These are phyloP conservation scores for rabbit (Oryctolagus cuniculus) DNA, from an alignment of 2,113 vertebrate genomes.

Conservation along the genomic window mOryCun1.1 NC_091433.1:11117501-11118000, in stretches of 20 bases:
- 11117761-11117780: not conserved
- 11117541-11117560: not conserved
- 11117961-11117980: not conserved
- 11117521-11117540: too few species aligned
- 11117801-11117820: not conserved
- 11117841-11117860: not conserved
- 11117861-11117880: not conserved
- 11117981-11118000: not conserved
- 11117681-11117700: too few species aligned
- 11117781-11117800: not conserved
- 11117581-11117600: not conserved
- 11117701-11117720: not conserved
- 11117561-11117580: not conserved
- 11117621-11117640: not conserved
- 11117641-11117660: not conserved
- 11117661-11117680: too few species aligned
- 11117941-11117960: too few species aligned
- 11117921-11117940: not conserved
- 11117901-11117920: not conserved
- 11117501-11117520: not conserved
- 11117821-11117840: rapidly evolving
- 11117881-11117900: not conserved
- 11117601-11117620: not conserved
- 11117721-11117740: not conserved
- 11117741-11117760: not conserved